These are phyloP conservation scores for Anomalospiza imberbis DNA, from an alignment of 2,797 vertebrate species.

Conservation along the genomic window DNA sequence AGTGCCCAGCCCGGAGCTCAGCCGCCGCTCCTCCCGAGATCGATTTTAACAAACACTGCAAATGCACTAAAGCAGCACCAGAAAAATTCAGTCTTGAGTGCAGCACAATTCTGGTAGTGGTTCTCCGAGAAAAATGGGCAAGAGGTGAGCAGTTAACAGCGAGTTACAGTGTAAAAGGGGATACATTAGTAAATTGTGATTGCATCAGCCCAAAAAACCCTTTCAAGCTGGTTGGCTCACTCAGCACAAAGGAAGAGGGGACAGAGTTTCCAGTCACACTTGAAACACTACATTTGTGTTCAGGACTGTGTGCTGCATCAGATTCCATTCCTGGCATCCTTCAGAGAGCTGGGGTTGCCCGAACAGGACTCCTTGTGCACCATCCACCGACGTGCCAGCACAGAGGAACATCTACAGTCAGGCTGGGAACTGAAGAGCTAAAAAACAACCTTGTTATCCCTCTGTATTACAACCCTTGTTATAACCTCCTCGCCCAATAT, in stretches of 20 bases:
- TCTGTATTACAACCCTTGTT: not conserved
- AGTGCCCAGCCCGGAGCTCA: not conserved
- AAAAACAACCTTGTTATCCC: not conserved
- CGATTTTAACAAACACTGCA: not conserved
- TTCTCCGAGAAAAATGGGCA: not conserved
- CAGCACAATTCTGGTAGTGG: not conserved
- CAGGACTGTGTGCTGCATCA: not conserved
- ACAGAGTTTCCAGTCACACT: not conserved
- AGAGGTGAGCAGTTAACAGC: not conserved
- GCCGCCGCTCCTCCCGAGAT: too few species aligned
- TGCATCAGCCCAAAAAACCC: not conserved
- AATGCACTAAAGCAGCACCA: not conserved
- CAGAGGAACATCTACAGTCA: not conserved
- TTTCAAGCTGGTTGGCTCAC: not conserved
- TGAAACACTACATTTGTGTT: not conserved
- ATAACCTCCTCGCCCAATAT: not conserved
- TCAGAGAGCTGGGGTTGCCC: not conserved
- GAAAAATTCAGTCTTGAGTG: not conserved
- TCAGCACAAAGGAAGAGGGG: not conserved
- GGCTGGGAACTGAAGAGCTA: not conserved
- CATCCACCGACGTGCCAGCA: not conserved
- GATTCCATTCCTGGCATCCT: not conserved
- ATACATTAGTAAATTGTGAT: not conserved
- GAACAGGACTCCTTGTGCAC: not conserved
- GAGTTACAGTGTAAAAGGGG: not conserved